Conservation (phyloP, 2,888 invertebrate genomes). For the Drosophila imparisetae region DNA sequence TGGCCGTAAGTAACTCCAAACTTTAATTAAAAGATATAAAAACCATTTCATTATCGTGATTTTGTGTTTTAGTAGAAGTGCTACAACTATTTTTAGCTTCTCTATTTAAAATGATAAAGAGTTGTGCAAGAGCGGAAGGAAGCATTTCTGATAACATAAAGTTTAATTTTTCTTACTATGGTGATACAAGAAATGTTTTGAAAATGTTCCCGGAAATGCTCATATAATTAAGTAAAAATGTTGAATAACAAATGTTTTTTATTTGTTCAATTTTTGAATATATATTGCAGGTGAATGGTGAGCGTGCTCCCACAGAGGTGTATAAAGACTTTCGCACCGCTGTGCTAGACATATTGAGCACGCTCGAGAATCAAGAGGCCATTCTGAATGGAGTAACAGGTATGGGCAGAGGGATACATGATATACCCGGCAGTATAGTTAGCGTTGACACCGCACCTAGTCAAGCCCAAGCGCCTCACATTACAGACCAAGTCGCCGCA, state of each 20-base stretch:
- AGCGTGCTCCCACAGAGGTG: constrained; percentile 93
- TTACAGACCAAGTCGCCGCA: constrained; percentile 53
- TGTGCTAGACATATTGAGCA: constrained; percentile 90
- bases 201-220: background rate
- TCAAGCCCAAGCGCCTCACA: constrained; percentile 82
- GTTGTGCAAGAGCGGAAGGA: background rate
- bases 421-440: constrained; percentile 88
- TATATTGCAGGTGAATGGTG: constrained; percentile 90
- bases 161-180: no score
- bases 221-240: background rate
- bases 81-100: background rate
- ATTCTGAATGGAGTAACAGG: constrained; percentile 88
- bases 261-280: background rate
- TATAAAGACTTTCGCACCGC: constrained; percentile 93
- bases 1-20: constrained; percentile 86
- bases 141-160: background rate
- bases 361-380: constrained; percentile 88
- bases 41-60: background rate
- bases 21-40: background rate
- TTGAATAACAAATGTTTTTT: background rate
- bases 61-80: background rate
- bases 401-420: constrained; percentile 86
- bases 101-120: background rate
- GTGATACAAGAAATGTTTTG: background rate
- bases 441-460: constrained; percentile 87